Evolutionary conservation across 1,140 invertebrate species (phyloP).

Genomic region (Lepidurus packardi): DNA sequence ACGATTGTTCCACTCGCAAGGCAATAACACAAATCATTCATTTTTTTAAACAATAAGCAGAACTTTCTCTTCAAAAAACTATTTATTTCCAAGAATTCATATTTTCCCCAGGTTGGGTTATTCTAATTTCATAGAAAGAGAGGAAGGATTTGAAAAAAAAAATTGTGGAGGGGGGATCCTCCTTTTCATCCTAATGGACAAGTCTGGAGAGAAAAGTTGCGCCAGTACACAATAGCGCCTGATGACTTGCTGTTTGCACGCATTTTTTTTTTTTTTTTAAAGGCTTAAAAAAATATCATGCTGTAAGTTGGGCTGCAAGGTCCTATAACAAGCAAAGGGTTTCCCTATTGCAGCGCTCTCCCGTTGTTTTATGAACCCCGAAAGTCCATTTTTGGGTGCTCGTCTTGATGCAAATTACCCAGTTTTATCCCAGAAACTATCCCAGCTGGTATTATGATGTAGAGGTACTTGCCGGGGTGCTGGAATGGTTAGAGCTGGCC

Average conservation of each 20-base stretch:
- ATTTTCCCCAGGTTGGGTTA: too few relatives aligned
- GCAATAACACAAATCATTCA: too few relatives aligned
- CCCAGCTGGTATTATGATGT: slow-evolving; percentile 21
- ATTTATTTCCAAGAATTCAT: too few relatives aligned
- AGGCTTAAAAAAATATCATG: neutral
- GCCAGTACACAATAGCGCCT: neutral
- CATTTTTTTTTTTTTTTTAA: neutral
- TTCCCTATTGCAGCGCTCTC: slow-evolving; percentile 17
- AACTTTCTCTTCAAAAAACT: too few relatives aligned
- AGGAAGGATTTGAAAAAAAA: neutral
- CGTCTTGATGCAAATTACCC: slow-evolving; percentile 18
- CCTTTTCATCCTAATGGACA: neutral
- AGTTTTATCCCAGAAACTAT: slow-evolving; percentile 15
- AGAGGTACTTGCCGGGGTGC: neutral
- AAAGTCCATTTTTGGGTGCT: slow-evolving; percentile 12
- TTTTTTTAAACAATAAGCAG: too few relatives aligned
- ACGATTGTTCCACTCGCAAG: neutral
- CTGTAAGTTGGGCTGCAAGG: neutral
- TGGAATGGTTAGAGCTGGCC: neutral
- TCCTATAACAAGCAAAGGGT: slow-evolving; percentile 6
- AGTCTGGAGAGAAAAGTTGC: neutral
- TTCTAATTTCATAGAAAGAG: neutral
- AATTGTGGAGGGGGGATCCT: neutral
- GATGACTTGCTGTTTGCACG: neutral
- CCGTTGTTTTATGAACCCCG: slow-evolving; percentile 21